Conservation (phyloP, 2,797 vertebrate genomes). For the Steatocranus sp. region DNA sequence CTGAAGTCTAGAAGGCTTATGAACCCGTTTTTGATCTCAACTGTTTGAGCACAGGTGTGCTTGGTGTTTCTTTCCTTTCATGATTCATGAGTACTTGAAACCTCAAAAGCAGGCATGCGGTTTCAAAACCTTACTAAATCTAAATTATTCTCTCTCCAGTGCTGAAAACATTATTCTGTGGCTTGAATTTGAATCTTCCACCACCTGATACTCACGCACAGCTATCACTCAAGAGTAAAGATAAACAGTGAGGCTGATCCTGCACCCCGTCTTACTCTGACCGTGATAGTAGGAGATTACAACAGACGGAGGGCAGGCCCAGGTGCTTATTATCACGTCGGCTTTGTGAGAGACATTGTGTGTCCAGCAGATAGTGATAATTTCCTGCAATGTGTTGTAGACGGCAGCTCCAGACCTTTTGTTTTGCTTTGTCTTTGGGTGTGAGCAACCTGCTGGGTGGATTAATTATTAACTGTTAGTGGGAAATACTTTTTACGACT, state of each 20-base stretch:
- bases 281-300: fast-evolving
- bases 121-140: not conserved
- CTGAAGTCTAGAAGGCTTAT: not conserved
- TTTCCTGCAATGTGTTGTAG: fast-evolving
- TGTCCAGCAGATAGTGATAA: not conserved
- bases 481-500: not conserved
- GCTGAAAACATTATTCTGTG: not conserved
- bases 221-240: not conserved
- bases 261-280: not conserved
- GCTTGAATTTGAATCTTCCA: not conserved
- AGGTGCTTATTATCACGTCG: fast-evolving
- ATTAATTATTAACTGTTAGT: slow-evolving; percentile 46
- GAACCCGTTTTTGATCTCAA: not conserved
- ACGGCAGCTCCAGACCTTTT: not conserved
- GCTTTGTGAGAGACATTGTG: not conserved
- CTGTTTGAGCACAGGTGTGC: slow-evolving; percentile 2
- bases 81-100: fast-evolving
- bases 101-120: not conserved
- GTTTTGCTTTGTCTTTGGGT: not conserved
- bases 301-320: not conserved
- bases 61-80: not conserved
- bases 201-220: not conserved
- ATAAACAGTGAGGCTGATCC: not conserved
- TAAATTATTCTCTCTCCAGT: fast-evolving
- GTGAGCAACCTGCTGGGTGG: not conserved